Base-by-base conservation (phyloP, 2,797 vertebrate genomes). In the Sebastes itinus region DNA sequence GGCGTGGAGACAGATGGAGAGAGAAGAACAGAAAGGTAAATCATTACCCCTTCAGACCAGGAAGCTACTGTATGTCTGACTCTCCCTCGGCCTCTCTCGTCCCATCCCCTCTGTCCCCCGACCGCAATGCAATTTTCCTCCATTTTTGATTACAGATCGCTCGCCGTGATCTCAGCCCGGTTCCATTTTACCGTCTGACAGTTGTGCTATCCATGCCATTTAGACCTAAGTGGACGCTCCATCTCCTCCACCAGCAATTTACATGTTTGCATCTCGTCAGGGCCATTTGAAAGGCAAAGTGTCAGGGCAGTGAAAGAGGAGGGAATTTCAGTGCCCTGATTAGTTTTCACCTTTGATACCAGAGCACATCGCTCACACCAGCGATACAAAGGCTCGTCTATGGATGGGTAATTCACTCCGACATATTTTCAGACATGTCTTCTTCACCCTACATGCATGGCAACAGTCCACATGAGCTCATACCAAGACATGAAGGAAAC, bases 311-410 rank as follows among this genome's bases (percentile, higher is more conserved):
- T 33, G 77, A 74, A 80, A 66, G 32, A 62, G 70, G 78, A 77
- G 80, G 20, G 74, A 67, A 73, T 86, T 67, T 78, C 60, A 63
- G 75, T 18, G 28, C 62, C 38, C 72, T 88, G 89, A 94, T 95
- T 92, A 88, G 79, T 89, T 90, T 92, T 94, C 91, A 94, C 86
- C 89, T 93, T 87, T 92, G 86, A 92, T 93, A 88, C 75, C 67
- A 38, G 71, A 84, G 81, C 9, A 1, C 87, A 91, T 94, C 77
- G 63, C 88, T 94, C 90, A 92, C 18, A 32, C 38, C 64, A 7
- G 75, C 11, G 16, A 71, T 13, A 72, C 64, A 88, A 84, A 90
- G 59, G 62, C 60, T 61, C 2, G 1, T 68, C 28, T 65, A 4
- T 18, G 38, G 77, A 52, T 56, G 64, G n/a, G 61, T 65, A 81